Conservation (phyloP, 2,113 vertebrate species). For the Numida meleagris region DNA sequence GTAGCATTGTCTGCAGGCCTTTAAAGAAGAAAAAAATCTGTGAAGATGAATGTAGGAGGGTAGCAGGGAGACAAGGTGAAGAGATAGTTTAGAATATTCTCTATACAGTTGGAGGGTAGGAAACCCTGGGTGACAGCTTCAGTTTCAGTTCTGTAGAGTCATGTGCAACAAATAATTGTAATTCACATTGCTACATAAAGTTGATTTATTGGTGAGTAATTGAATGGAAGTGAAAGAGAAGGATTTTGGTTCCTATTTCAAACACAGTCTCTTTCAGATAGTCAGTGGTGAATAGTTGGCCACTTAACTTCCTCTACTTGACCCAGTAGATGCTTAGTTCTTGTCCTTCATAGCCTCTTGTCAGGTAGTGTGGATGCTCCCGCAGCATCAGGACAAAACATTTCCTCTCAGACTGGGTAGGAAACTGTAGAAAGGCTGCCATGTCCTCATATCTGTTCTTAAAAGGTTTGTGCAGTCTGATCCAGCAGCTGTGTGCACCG, state of each 20-base stretch:
- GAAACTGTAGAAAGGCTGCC: neutral
- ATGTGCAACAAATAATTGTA: neutral
- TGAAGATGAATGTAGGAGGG: neutral
- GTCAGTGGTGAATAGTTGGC: neutral
- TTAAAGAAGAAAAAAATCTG: neutral
- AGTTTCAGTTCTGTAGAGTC: neutral
- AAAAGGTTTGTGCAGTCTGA: neutral
- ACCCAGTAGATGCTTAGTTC: neutral
- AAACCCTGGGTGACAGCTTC: neutral
- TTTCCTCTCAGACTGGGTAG: neutral
- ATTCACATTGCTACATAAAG: neutral
- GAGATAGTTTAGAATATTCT: neutral
- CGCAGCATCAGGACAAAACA: neutral
- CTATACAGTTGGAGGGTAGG: neutral
- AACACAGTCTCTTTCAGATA: neutral
- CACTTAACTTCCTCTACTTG: neutral
- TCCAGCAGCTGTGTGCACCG: neutral
- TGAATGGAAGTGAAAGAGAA: neutral
- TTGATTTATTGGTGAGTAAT: neutral
- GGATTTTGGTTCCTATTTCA: neutral
- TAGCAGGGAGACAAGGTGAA: neutral
- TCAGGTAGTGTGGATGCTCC: neutral
- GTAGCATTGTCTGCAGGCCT: neutral
- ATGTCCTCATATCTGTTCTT: neutral
- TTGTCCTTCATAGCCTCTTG: neutral